Base-by-base conservation (phyloP, 2,888 invertebrate genomes). In the Folsomia manolachei region DNA sequence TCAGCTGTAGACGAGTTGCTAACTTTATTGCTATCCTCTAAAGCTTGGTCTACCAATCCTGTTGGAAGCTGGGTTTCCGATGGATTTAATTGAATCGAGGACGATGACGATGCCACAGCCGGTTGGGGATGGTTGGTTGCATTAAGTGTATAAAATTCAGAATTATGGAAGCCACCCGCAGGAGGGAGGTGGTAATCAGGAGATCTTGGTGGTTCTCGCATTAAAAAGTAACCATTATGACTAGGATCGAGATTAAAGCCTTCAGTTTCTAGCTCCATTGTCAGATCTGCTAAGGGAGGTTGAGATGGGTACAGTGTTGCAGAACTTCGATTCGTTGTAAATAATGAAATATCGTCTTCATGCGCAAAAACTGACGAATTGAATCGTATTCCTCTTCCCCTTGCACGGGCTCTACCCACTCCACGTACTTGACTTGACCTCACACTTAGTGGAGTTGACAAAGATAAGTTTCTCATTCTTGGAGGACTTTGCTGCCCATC, bases 181-280 rank as follows among this genome's bases (percentile, higher is more conserved):
- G n/a, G 27, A 26, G 19, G 23, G 2, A 9, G 70, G 14, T 71
- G 63, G n/a, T n/a, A n/a, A 2, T 69, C 56, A 25, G 71, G 72
- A 52, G 67, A 69, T 7, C 26, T 70, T 1, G 74, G 63, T 2
- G 76, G 76, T 24, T 76, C 78, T 27, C 71, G 24, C 63, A 78
- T 66, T 14, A 76, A 69, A 69, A 75, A 73, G 66, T 78, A 79
- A 2, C 73, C 73, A 25, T 76, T 72, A 1, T 64, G 26, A 52
- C 73, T 73, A 1, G 68, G 62, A 23, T 73, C 74, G 11, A 73
- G 75, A 56, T 53, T 21, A 9, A 56, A 39, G 4, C 63, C 19
- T 11, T 76, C 76, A n/a, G 71, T 73, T 53, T 76, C 76, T 21
- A 56, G 7, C 7, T 56, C 56, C 14, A 72, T 63, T 1, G 76